Percentiles rank a stretch among this genome's conserved stretches.
phyloP scores from a whole-genome alignment of 2,797 vertebrate species.

The Pipistrellus kuhlii region DNA sequence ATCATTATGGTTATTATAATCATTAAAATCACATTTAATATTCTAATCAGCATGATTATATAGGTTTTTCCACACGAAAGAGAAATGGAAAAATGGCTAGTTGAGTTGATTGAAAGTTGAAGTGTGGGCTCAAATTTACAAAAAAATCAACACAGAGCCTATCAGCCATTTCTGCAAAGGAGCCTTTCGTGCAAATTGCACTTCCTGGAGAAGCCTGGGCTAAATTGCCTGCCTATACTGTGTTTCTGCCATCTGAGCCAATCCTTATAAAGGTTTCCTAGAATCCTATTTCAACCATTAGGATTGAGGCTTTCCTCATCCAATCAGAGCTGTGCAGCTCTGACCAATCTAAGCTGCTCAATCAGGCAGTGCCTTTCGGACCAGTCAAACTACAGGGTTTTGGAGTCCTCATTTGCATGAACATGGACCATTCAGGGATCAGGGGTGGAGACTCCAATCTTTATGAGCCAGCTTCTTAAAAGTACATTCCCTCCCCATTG shows the following conservation, averaged over 20 bases:
- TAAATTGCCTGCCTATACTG: background rate
- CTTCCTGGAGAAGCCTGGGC: background rate
- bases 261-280: background rate
- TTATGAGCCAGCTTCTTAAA: background rate
- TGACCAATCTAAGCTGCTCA: background rate
- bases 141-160: background rate
- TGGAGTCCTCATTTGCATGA: background rate
- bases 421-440: background rate
- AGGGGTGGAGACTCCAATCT: background rate
- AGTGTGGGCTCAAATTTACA: background rate
- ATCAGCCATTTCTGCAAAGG: background rate
- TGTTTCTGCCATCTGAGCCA: background rate
- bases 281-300: background rate
- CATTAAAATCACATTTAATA: slow-evolving; percentile 61
- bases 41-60: background rate
- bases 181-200: background rate
- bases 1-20: background rate
- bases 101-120: slow-evolving; percentile 40
- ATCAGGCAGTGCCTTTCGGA: background rate
- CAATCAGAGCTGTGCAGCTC: background rate
- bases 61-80: slow-evolving; percentile 39
- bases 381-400: background rate
- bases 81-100: slow-evolving; percentile 38
- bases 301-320: background rate
- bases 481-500: background rate